These are phyloP conservation scores for Cassiopea andromeda DNA, from an alignment of 30 jellyfish, hydroid and myxozoan species.

Conservation along the genomic window DNA sequence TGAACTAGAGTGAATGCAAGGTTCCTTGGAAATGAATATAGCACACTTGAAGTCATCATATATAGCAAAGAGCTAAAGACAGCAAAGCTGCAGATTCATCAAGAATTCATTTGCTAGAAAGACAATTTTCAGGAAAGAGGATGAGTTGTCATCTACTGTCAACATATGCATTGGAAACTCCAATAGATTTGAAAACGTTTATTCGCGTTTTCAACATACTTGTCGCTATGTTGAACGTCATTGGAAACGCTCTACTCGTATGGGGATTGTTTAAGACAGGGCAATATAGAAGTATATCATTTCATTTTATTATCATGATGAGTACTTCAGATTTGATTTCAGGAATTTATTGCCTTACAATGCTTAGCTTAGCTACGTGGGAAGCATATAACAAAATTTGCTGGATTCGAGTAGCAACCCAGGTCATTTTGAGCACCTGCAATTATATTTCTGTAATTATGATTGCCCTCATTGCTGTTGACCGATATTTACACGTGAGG, in stretches of 20 bases:
- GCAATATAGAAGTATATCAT: background rate
- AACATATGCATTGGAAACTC: background rate
- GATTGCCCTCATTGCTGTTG: slow-evolving; percentile 8
- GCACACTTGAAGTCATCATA: too few species aligned
- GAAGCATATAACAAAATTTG: background rate
- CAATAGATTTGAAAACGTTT: background rate
- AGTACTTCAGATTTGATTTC: background rate
- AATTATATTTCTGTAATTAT: background rate
- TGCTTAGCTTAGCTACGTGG: background rate
- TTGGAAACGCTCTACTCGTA: background rate
- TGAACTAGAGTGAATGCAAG: too few species aligned
- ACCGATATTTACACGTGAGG: background rate
- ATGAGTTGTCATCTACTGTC: background rate
- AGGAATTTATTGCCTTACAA: background rate
- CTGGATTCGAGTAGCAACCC: background rate
- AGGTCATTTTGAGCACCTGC: background rate
- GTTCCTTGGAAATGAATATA: too few species aligned
- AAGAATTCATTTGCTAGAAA: too few species aligned
- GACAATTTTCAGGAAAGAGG: background rate
- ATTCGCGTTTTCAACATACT: background rate
- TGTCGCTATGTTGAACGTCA: background rate
- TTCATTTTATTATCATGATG: slow-evolving; percentile 1
- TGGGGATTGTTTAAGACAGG: background rate
- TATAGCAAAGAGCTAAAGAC: too few species aligned
- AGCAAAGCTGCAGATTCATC: too few species aligned